A percentile compares a stretch with the other conserved stretches of the same genome.
phyloP scores from a whole-genome alignment of 2,797 vertebrate genomes.

The Monodelphis domestica region DNA sequence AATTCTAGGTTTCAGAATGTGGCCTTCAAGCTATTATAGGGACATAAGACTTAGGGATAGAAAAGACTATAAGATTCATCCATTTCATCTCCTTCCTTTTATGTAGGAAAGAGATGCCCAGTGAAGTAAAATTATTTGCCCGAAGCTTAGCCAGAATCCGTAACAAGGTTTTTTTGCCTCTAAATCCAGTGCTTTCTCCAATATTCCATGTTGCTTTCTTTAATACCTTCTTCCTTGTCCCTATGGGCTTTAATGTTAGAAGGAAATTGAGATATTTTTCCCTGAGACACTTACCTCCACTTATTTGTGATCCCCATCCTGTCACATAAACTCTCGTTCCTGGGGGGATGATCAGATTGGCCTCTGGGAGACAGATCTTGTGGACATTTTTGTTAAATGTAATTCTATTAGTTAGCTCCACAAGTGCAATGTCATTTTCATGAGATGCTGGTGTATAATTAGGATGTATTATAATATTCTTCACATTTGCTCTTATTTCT shows the following conservation, averaged over 20 bases:
- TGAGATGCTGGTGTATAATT: slow-evolving; percentile 48
- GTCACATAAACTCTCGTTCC: slow-evolving; percentile 68
- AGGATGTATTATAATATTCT: slow-evolving; percentile 56
- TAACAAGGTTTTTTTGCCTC: neutral
- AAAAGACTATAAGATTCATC: neutral
- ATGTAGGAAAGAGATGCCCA: neutral
- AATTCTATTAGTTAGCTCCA: slow-evolving; percentile 49
- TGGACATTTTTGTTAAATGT: slow-evolving; percentile 65
- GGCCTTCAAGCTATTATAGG: neutral
- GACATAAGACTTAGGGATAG: neutral
- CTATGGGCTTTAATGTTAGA: neutral
- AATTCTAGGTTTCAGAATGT: neutral
- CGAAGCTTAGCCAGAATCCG: neutral
- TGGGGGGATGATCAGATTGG: slow-evolving; percentile 33
- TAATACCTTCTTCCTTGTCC: slow-evolving; percentile 6
- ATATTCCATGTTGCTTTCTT: neutral
- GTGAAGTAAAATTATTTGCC: neutral
- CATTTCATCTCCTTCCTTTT: neutral
- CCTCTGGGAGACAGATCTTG: slow-evolving; percentile 71
- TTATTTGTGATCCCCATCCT: slow-evolving; percentile 73
- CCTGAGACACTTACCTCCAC: slow-evolving; percentile 52
- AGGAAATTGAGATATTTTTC: slow-evolving; percentile 11
- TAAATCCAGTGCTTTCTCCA: neutral
- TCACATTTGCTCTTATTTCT: slow-evolving; percentile 31
- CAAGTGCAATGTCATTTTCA: slow-evolving; percentile 75